phyloP scores from a whole-genome alignment of 2,888 invertebrate species.

The Rapana venosa region DNA sequence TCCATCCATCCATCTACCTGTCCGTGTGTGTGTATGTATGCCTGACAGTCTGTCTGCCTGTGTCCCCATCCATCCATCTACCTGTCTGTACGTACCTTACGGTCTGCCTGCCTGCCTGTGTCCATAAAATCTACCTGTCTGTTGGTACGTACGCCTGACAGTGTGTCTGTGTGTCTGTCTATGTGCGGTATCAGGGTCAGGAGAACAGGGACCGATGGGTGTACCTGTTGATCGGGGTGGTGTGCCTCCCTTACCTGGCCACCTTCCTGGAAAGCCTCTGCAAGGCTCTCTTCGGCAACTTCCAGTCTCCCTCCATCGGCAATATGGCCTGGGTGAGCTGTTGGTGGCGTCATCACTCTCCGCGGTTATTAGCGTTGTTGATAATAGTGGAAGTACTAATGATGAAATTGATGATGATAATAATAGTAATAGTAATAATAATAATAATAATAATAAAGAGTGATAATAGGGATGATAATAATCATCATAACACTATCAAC shows the following conservation, averaged over 20 bases:
- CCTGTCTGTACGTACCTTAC: too few species aligned
- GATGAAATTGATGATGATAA: neutral
- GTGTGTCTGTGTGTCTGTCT: constrained; percentile 2
- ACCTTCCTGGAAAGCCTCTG: constrained; percentile 80
- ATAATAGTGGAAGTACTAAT: neutral
- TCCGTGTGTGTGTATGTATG: neutral
- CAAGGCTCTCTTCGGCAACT: constrained; percentile 64
- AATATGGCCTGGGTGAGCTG: constrained; percentile 60
- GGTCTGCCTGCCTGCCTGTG: too few species aligned
- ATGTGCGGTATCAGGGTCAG: constrained; percentile 49
- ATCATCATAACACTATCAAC: too few species aligned
- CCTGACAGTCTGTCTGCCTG: too few species aligned
- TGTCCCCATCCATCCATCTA: too few species aligned
- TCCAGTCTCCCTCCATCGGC: constrained; percentile 60
- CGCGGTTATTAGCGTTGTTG: neutral
- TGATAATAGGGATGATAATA: neutral
- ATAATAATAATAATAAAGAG: neutral
- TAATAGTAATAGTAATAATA: neutral
- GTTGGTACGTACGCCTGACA: neutral
- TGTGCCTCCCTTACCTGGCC: constrained; percentile 92
- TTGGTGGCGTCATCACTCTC: too few species aligned
- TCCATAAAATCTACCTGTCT: neutral
- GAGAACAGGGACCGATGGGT: constrained; percentile 59
- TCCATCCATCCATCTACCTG: too few species aligned
- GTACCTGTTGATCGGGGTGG: constrained; percentile 86